A percentile compares a stretch with the other conserved stretches of the same genome.
These are phyloP conservation scores for Umimayanthus kanabou DNA, from an alignment of 92 coral and sea anemone species.

Conservation along the genomic window DNA sequence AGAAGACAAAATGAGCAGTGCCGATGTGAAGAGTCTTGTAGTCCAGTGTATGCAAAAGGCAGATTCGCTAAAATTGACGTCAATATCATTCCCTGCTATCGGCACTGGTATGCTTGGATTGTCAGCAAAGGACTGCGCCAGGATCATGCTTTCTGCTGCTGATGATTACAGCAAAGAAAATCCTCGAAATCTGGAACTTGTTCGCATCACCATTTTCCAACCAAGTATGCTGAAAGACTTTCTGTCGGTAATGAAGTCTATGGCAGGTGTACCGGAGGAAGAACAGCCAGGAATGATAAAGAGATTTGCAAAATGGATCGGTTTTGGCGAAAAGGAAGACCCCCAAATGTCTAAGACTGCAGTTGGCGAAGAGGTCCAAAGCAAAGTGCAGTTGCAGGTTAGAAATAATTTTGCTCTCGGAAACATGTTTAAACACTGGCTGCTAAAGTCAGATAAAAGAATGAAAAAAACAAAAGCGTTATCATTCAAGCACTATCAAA, in stretches of 20 bases:
- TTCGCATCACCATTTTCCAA: slow-evolving; percentile 43
- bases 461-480: not conserved
- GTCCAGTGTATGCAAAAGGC: slow-evolving; percentile 35
- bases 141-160: slow-evolving; percentile 33
- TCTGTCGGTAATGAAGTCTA: slow-evolving; percentile 26
- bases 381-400: not conserved
- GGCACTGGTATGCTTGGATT: slow-evolving; percentile 47
- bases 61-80: not conserved
- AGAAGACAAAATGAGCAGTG: not conserved
- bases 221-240: slow-evolving; percentile 39
- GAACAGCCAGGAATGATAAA: slow-evolving; percentile 37
- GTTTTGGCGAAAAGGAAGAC: slow-evolving; percentile 4
- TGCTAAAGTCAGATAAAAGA: no score
- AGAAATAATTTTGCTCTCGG: no score
- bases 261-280: slow-evolving; percentile 27
- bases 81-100: slow-evolving; percentile 60
- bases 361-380: not conserved
- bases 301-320: not conserved
- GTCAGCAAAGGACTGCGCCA: slow-evolving; percentile 42
- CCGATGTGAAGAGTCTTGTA: slow-evolving; percentile 37
- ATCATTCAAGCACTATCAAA: not conserved
- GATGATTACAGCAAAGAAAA: not conserved
- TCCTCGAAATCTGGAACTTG: slow-evolving; percentile 26
- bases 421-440: no score
- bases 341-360: not conserved